Percentiles rank a stretch among this genome's conserved stretches.
Evolutionary conservation across 2,797 vertebrate genomes (phyloP).

Genomic region (Eremophila alpestris): DNA sequence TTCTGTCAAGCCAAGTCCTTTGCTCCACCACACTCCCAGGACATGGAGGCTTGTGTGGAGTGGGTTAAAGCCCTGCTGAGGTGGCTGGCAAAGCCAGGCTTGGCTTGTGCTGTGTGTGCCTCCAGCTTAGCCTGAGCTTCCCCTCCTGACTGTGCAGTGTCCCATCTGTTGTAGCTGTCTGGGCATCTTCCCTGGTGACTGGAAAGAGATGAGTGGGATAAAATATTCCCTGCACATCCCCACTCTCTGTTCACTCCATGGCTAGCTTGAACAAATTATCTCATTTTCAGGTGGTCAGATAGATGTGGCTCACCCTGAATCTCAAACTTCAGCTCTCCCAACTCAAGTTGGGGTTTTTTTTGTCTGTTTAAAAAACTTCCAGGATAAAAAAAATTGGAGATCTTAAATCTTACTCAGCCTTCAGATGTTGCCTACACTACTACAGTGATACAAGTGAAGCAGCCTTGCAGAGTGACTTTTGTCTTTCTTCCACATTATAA

Average conservation of each 20-base stretch:
- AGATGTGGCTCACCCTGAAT: neutral
- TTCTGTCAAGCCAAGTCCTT: neutral
- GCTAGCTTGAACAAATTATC: neutral
- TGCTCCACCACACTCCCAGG: accelerated
- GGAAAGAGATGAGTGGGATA: neutral
- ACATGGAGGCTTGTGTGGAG: neutral
- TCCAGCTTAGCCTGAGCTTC: neutral
- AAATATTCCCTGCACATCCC: neutral
- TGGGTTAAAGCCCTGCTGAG: neutral
- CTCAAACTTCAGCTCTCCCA: neutral
- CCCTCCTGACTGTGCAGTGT: neutral
- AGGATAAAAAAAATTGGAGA: neutral
- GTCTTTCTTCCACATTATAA: neutral
- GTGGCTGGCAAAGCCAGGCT: neutral
- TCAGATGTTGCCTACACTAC: neutral
- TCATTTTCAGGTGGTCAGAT: neutral
- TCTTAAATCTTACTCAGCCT: neutral
- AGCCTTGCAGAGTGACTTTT: neutral
- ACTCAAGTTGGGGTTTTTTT: neutral
- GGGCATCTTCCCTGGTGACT: neutral
- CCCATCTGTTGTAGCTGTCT: neutral
- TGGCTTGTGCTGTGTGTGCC: neutral
- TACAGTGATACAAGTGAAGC: neutral
- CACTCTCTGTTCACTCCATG: neutral
- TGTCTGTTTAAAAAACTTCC: neutral